A percentile compares a stretch with the other conserved stretches of the same genome.
Conservation (phyloP, 2,797 vertebrate genomes). For the Hylomyscus alleni region DNA sequence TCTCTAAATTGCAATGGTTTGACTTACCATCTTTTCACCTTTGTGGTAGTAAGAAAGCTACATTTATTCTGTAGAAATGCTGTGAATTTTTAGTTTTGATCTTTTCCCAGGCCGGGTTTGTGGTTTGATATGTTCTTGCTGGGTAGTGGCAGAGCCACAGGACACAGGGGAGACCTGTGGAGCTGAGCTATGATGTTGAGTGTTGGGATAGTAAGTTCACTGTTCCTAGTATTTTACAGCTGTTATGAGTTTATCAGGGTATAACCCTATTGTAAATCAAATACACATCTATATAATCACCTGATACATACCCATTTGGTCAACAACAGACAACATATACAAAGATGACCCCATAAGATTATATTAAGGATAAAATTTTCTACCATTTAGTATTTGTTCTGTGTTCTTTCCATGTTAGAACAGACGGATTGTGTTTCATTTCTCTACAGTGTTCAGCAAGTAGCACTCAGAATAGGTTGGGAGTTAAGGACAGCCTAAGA, state of each 20-base stretch:
- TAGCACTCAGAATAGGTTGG: too few species aligned
- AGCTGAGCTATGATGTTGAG: neutral
- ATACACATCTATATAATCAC: neutral
- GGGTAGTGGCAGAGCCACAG: neutral
- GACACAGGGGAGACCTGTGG: neutral
- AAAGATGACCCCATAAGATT: neutral
- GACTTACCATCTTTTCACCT: neutral
- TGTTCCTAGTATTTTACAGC: neutral
- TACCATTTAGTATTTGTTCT: neutral
- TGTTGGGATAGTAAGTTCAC: neutral
- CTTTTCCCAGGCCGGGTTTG: neutral
- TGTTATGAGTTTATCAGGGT: too few species aligned
- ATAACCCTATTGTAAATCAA: neutral
- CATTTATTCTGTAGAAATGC: neutral
- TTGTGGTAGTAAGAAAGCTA: neutral
- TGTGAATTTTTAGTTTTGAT: neutral
- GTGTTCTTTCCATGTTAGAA: neutral
- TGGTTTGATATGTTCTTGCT: neutral
- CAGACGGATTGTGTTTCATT: neutral
- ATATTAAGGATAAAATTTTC: neutral
- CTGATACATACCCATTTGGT: neutral
- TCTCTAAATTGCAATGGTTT: neutral
- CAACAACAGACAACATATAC: neutral
- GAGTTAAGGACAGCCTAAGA: neutral
- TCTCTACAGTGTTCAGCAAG: neutral